Base-by-base conservation (phyloP, 2,113 vertebrate genomes). In the Callorhinus ursinus region DNA sequence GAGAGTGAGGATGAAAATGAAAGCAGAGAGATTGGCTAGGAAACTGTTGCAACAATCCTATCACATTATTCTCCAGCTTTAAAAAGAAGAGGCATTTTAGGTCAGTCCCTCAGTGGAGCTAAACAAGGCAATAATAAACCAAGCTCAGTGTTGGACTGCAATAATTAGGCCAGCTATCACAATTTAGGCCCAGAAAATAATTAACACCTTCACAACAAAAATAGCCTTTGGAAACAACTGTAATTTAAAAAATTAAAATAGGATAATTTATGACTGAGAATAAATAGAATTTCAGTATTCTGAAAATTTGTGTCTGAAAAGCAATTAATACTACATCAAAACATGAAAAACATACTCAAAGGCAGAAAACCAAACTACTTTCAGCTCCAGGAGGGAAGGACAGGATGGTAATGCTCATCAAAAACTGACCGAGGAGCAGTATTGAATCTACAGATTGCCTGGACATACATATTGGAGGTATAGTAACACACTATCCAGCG, bases 161-260 rank as follows among this genome's bases (percentile, higher is more conserved):
- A 46, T 89, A 96, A 96, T 79, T 95, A 97, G 97, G 92, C 74
- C 92, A 93, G 46, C 86, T 57, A 59, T 88, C 77, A 82, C 21
- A 76, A 7, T 81, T 72, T 72, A 93, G 61, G 39, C 77, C 61
- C 53, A n/a, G 97, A 86, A 96, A 96, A 93, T 93, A 97, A 98
- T 96, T 95, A 98, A 96, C 94, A 97, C 83, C 65, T 90, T 88
- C 36, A 74, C 71, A 92, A 92, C 77, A 97, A 95, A 96, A 95
- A 89, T 82, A 91, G 82, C 72, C 42, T 13, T 79, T 42, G 59
- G 83, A 97, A 95, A 63, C 82, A 96, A 96, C 61, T 74, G 6
- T 95, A 79, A 86, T 67, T 89, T 53, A 13, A n/a, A 88, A 83
- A 59, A 93, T 82, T 88, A 82, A 95, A 95, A 88, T 77, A 85